Conservation (phyloP, 2,797 vertebrate genomes). For the Percopsis omiscomaycus region DNA sequence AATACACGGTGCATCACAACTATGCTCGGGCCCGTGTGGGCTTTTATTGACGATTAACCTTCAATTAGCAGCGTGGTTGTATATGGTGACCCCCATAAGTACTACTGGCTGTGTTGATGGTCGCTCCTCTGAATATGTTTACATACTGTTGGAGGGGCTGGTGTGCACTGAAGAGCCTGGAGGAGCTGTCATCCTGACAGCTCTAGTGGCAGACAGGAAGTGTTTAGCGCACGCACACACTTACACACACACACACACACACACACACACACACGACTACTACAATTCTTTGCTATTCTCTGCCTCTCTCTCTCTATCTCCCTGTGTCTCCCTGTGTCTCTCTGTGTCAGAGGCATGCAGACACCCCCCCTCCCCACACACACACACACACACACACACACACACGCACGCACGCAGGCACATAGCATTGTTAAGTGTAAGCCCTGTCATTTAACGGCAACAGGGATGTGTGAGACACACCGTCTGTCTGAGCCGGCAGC, state of each 20-base stretch:
- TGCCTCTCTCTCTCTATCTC: constrained; percentile 51
- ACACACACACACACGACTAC: neutral
- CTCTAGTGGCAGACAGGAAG: constrained; percentile 1
- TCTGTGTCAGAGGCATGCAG: constrained; percentile 27
- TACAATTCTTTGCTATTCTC: neutral
- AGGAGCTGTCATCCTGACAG: constrained; percentile 13
- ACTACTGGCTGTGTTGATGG: constrained; percentile 37
- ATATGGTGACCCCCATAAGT: constrained; percentile 49
- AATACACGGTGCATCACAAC: constrained; percentile 50
- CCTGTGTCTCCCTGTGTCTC: constrained; percentile 25
- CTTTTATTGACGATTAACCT: constrained; percentile 62
- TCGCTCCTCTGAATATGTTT: constrained; percentile 32
- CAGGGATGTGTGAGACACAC: constrained; percentile 51
- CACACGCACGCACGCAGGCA: neutral
- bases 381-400: neutral
- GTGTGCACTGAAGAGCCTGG: constrained; percentile 29
- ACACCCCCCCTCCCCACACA: constrained; percentile 36
- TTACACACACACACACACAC: constrained; percentile 5
- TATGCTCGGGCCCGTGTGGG: constrained; percentile 38
- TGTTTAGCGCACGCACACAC: constrained; percentile 1
- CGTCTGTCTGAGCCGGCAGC: constrained; percentile 54
- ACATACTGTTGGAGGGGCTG: constrained; percentile 24
- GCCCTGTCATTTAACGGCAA: constrained; percentile 57
- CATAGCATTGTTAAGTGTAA: constrained; percentile 22
- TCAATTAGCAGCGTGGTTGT: constrained; percentile 52